Conservation (phyloP, 1,140 invertebrate species). For the Drosophila oshimai region DNA sequence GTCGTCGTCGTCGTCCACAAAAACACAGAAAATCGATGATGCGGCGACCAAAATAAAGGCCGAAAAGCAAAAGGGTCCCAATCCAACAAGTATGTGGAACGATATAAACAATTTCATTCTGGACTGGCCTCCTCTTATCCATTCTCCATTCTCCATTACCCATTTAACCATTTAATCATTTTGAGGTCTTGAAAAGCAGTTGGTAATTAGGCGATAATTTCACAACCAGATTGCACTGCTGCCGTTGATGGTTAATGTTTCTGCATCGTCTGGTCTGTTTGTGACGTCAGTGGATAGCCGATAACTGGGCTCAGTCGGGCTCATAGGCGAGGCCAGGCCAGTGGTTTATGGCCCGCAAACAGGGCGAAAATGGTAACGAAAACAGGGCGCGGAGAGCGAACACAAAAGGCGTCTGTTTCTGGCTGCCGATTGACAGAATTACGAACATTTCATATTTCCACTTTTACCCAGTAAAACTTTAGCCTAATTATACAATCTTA, state of each 20-base stretch:
- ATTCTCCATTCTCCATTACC: too few species aligned
- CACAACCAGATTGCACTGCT: not conserved
- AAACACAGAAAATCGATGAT: constrained; percentile 62
- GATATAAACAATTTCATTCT: not conserved
- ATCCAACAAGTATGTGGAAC: constrained; percentile 56
- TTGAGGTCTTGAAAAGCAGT: not conserved
- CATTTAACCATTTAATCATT: not conserved
- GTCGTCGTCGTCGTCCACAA: constrained; percentile 21
- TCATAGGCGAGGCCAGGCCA: not conserved
- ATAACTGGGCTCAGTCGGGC: too few species aligned
- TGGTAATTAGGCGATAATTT: constrained; percentile 1
- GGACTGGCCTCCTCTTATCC: not conserved
- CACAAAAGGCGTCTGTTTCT: not conserved
- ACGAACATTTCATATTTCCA: too few species aligned
- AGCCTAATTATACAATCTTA: too few species aligned
- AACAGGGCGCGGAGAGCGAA: not conserved
- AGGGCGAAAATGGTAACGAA: not conserved
- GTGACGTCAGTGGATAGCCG: constrained; percentile 16
- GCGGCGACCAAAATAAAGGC: constrained; percentile 71
- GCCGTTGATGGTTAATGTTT: not conserved
- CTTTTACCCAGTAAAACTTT: too few species aligned
- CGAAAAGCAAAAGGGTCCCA: constrained; percentile 21
- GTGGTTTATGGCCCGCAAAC: too few species aligned
- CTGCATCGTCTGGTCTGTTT: not conserved
- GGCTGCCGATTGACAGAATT: not conserved